Evolutionary conservation across 2,113 vertebrate species (phyloP).

Genomic region (Quiscalus mexicanus): DNA sequence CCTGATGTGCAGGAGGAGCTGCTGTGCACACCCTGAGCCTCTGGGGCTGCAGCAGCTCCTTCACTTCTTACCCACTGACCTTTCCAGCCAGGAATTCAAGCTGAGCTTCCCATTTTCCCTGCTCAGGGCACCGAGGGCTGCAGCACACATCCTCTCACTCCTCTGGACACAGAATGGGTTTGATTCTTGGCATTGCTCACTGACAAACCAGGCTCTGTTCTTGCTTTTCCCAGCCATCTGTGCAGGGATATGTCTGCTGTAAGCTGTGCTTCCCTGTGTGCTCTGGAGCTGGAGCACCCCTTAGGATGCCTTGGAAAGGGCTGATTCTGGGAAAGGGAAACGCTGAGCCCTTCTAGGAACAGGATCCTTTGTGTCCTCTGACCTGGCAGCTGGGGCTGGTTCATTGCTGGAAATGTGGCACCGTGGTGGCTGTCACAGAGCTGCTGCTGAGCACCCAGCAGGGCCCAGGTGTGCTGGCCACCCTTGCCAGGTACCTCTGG

Average conservation of each 20-base stretch:
- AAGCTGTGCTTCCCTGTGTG: neutral
- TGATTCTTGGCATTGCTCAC: neutral
- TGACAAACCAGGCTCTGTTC: neutral
- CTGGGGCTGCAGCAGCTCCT: constrained; percentile 6
- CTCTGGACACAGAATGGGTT: neutral
- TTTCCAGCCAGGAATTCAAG: constrained; percentile 5
- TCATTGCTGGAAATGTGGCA: neutral
- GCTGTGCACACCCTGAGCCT: neutral
- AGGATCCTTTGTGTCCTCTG: neutral
- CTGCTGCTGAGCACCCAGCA: neutral
- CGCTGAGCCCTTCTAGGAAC: neutral
- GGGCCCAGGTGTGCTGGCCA: neutral
- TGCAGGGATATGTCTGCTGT: neutral
- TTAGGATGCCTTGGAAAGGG: neutral
- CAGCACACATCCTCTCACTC: neutral
- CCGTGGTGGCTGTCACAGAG: neutral
- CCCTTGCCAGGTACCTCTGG: neutral
- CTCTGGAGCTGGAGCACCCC: neutral
- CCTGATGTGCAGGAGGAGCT: neutral
- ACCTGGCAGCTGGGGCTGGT: neutral
- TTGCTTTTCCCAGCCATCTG: neutral
- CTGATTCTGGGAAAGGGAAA: neutral
- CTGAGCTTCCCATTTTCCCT: neutral
- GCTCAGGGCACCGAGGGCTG: neutral
- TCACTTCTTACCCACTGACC: neutral